Base-by-base conservation (phyloP, 1,140 invertebrate species). In the Harpegnathos saltator region DNA sequence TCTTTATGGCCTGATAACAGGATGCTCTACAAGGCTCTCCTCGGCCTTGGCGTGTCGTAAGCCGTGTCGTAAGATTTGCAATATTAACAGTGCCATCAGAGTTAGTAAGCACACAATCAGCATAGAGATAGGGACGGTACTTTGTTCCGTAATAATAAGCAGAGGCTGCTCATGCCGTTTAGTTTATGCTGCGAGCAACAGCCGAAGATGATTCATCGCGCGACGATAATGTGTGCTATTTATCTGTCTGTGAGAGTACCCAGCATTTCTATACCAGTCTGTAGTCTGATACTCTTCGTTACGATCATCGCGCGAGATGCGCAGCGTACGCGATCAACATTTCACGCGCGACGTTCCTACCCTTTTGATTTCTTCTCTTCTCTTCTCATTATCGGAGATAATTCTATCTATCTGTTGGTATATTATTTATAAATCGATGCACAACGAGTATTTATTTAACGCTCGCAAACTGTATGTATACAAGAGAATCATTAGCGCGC, bases 371-470 rank as follows among this genome's bases (percentile, higher is more conserved):
- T 44, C 38, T 54, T 66, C 59, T 65, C 38, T 54, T 66, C 59
- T 65, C 59, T 59, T 54, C 7, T 65, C 24, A 52, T 66, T 73
- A 73, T 66, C 29, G 15, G 14, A 54, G 15, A 38, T 58, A n/a
- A n/a, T n/a, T n/a, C n/a, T n/a, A 54, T 69, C 7, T 61, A 26
- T 33, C n/a, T 44, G 29, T 52, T 33, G 4, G 9, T 44, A 68
- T 1, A 24, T 80, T 48, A 58, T 69, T 80, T 71, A n/a, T n/a
- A 58, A 62, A 29, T 38, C 3, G 33, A 62, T 81, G 73, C 54
- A 22, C 78, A 63, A 82, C 68, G 69, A 73, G 69, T 62, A 54
- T 80, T 84, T 84, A 80, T 80, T 69, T 71, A 26, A 61, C n/a
- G 61, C 56, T 19, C 52, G 33, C 56, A 33, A 73, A 69, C 11